Conservation (phyloP, 1,140 invertebrate genomes). For the Venturia canescens region DNA sequence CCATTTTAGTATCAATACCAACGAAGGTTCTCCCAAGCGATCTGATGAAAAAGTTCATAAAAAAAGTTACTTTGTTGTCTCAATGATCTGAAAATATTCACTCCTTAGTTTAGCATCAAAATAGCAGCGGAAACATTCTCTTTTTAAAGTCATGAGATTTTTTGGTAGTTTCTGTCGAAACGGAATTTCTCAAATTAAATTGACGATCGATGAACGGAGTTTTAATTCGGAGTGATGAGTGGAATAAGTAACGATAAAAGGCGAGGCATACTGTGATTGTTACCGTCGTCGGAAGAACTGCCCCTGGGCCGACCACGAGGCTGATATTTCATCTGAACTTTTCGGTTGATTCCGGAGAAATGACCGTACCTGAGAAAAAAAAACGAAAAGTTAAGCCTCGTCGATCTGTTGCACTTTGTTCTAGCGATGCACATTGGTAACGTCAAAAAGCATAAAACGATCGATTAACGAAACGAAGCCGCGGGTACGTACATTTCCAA, state of each 20-base stretch:
- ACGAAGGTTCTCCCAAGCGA: constrained; percentile 89
- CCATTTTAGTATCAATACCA: constrained; percentile 99
- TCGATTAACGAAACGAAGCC: too few relatives aligned
- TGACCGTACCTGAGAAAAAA: constrained; percentile 92
- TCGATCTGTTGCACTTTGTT: too few relatives aligned
- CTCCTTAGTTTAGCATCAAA: constrained; percentile 16
- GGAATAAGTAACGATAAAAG: constrained; percentile 40
- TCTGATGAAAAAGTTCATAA: constrained; percentile 77
- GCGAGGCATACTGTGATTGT: constrained; percentile 72
- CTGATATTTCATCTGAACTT: constrained; percentile 99
- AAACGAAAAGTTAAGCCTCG: neutral
- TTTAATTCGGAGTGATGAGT: neutral
- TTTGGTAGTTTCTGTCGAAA: neutral
- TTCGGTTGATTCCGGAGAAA: constrained; percentile 99
- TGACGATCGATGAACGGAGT: neutral
- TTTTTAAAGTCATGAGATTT: too few relatives aligned
- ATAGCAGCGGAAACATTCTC: neutral
- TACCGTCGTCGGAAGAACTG: constrained; percentile 97
- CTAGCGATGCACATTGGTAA: too few relatives aligned
- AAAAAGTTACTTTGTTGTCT: neutral
- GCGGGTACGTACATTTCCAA: constrained; percentile 95
- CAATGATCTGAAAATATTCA: neutral
- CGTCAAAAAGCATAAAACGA: too few relatives aligned
- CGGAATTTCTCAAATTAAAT: neutral
- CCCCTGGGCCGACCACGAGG: constrained; percentile 94